Evolutionary conservation across 2,888 invertebrate species (phyloP), one percentile per base, ranked within the genome.

Genomic region (Brachylomia viminalis): DNA sequence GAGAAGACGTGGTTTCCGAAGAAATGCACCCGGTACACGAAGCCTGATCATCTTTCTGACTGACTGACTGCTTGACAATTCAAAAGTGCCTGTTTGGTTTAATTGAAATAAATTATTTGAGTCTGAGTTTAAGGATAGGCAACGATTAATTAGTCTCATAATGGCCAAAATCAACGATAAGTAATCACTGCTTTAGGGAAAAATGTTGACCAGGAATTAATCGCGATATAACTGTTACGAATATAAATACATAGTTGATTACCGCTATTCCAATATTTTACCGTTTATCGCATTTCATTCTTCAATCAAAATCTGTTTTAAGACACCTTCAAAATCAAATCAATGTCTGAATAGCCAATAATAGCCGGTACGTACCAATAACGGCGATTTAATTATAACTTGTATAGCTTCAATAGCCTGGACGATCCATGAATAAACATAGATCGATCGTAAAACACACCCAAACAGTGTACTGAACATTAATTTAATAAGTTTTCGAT

Each of bases 371-470:
- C 38, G 20, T 45, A 27, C 27, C 15, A 33, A 33, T 23, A 69
- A 30, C 10, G 38, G 27, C 45, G 30, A 45, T 83, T 83, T 30
- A 83, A 71, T 80, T 77, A 67, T 52, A 58, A 54, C 45, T 77
- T 79, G 62, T 67, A 33, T 11, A 61, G 45, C 45, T 77, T 79
- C 56, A 62, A 33, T 11, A 61, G 45, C 13, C 45, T 30, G 67
- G 66, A 58, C 52, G 61, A 64, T 38, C 52, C 30, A 67, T 80
- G 67, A 83, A 80, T 83, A 80, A 77, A 80, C 78, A 83, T 77
- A 38, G 27, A 77, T 67, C 58, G 67, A 83, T 77, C 64, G 67
- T 71, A 64, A 68, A 80, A 83, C 58, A 54, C 33, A 66, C 67
- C 49, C 58, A 38, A 64, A 71, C 47, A 17, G 52, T 64, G 71